Conservation (phyloP, 2,888 invertebrate species). For the Margaritifera margaritifera region DNA sequence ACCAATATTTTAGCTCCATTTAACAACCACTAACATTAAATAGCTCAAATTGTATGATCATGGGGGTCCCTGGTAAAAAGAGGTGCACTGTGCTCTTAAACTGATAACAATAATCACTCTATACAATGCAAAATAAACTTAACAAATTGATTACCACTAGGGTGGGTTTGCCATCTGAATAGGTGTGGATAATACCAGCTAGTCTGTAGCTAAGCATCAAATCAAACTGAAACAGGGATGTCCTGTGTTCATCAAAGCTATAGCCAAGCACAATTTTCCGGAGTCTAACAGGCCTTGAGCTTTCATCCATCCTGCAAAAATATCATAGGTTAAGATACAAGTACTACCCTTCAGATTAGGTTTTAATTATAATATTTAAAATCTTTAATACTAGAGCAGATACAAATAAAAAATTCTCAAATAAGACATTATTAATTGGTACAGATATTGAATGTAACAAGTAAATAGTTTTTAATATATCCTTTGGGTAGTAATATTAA, state of each 20-base stretch:
- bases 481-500: too few species aligned
- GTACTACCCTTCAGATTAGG: not conserved
- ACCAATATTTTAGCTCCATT: too few species aligned
- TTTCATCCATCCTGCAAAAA: slow-evolving; percentile 80
- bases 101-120: not conserved
- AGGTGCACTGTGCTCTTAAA: not conserved
- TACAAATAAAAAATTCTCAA: not conserved
- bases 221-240: slow-evolving; percentile 83
- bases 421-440: not conserved
- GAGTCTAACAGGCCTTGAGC: slow-evolving; percentile 83
- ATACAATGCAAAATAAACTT: not conserved
- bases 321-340: too few species aligned
- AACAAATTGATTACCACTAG: slow-evolving; percentile 65
- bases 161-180: slow-evolving; percentile 84
- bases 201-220: slow-evolving; percentile 85
- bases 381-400: not conserved
- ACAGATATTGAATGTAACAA: too few species aligned
- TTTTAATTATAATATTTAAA: not conserved
- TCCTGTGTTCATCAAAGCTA: slow-evolving; percentile 75
- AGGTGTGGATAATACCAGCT: slow-evolving; percentile 80
- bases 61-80: not conserved
- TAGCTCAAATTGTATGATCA: too few species aligned
- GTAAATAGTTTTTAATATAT: too few species aligned
- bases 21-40: too few species aligned
- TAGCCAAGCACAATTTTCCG: slow-evolving; percentile 83